Evolutionary conservation across 2,113 vertebrate genomes (phyloP).

Genomic region (Antechinus stuartii): DNA sequence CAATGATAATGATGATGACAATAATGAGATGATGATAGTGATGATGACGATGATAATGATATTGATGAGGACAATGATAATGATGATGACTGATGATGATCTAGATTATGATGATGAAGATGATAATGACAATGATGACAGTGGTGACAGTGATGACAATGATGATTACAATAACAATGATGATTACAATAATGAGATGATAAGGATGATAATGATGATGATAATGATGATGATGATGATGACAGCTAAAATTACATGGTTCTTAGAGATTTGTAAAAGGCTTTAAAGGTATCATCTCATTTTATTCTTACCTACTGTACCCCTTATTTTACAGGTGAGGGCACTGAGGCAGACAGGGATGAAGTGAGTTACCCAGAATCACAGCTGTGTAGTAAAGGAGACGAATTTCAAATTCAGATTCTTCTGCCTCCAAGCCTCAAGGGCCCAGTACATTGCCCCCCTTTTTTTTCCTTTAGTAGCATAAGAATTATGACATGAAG

Average conservation of each 20-base stretch:
- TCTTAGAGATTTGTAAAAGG: not conserved
- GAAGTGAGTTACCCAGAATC: not conserved
- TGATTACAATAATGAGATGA: too few relatives aligned
- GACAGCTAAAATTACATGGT: not conserved
- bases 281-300: not conserved
- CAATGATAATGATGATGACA: too few relatives aligned
- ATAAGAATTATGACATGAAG: not conserved
- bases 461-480: not conserved
- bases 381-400: not conserved
- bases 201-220: too few relatives aligned
- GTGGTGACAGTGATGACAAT: too few relatives aligned
- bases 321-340: not conserved
- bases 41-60: too few relatives aligned
- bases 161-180: too few relatives aligned
- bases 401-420: not conserved
- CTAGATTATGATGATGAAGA: too few relatives aligned
- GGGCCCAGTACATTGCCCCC: not conserved
- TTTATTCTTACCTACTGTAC: not conserved
- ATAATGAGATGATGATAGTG: too few relatives aligned
- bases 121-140: too few relatives aligned
- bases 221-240: too few relatives aligned
- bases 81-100: too few relatives aligned
- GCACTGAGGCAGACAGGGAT: not conserved
- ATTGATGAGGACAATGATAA: too few relatives aligned
- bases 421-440: not conserved